These are phyloP conservation scores for Hippocampus comes DNA, from an alignment of 2,113 vertebrate genomes.

Conservation along the genomic window DNA sequence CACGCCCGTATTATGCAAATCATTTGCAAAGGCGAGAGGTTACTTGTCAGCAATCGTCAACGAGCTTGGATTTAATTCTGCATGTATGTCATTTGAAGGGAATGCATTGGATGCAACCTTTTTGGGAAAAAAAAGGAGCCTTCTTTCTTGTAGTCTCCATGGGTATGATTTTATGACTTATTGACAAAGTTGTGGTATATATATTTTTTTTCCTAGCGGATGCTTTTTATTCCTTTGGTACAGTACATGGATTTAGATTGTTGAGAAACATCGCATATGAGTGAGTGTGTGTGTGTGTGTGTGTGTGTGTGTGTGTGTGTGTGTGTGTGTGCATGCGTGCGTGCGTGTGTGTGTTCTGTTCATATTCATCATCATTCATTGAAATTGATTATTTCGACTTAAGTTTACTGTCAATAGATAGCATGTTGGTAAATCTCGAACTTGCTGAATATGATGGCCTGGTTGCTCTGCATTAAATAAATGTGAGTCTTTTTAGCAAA, in stretches of 20 bases:
- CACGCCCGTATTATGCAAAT: conserved; percentile 32
- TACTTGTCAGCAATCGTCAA: conserved; percentile 9
- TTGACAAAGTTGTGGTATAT: neutral
- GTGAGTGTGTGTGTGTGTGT: no score
- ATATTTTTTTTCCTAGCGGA: neutral
- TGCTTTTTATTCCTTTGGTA: neutral
- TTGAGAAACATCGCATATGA: no score
- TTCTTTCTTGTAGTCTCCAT: neutral
- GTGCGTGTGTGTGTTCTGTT: no score
- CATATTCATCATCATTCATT: no score
- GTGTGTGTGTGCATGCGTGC: no score
- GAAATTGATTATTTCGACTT: no score
- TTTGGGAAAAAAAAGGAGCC: neutral
- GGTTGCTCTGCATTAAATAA: neutral
- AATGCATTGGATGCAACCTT: neutral
- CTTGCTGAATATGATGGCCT: neutral
- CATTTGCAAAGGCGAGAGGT: conserved; percentile 3
- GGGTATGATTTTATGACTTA: neutral
- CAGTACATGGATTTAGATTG: neutral
- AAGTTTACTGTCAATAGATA: neutral
- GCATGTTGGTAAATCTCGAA: conserved; percentile 22
- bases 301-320: no score
- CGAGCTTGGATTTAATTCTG: conserved; percentile 15
- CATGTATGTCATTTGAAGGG: conserved; percentile 3
- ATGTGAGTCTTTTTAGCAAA: conserved; percentile 33